phyloP scores from a whole-genome alignment of 1,140 invertebrate species.

The Meteorus sp. region DNA sequence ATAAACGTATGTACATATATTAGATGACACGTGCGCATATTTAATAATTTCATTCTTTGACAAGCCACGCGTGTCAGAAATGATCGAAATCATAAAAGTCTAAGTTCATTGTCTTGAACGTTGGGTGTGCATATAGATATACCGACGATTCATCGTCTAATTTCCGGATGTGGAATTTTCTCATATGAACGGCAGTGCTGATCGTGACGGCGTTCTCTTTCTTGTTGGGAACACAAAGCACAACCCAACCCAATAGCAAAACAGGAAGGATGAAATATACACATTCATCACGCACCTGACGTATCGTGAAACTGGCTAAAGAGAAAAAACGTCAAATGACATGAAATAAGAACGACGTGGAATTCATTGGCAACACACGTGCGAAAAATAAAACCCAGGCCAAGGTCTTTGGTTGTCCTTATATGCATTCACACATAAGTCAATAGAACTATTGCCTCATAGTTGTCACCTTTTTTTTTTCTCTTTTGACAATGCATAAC shows the following conservation, averaged over 20 bases:
- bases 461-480: no score
- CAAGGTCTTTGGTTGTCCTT: no score
- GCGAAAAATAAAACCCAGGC: no score
- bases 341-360: background rate
- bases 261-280: slow-evolving; percentile 13
- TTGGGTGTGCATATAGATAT: no score
- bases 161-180: slow-evolving; percentile 22
- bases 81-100: slow-evolving; percentile 20
- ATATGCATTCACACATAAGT: no score
- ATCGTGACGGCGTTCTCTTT: background rate
- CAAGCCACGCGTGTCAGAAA: slow-evolving; percentile 16
- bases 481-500: no score
- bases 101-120: slow-evolving; percentile 26
- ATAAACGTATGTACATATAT: no score
- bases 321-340: background rate
- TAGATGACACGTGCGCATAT: background rate
- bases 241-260: slow-evolving; percentile 4
- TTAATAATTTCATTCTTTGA: background rate
- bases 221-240: background rate
- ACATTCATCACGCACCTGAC: slow-evolving; percentile 24
- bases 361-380: background rate
- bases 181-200: slow-evolving; percentile 9
- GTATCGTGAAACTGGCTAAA: background rate
- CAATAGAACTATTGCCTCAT: no score
- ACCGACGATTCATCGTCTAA: slow-evolving; percentile 22